A percentile compares a stretch with the other conserved stretches of the same genome.
Evolutionary conservation across 2,113 vertebrate species (phyloP).

Genomic region (Etheostoma spectabile): DNA sequence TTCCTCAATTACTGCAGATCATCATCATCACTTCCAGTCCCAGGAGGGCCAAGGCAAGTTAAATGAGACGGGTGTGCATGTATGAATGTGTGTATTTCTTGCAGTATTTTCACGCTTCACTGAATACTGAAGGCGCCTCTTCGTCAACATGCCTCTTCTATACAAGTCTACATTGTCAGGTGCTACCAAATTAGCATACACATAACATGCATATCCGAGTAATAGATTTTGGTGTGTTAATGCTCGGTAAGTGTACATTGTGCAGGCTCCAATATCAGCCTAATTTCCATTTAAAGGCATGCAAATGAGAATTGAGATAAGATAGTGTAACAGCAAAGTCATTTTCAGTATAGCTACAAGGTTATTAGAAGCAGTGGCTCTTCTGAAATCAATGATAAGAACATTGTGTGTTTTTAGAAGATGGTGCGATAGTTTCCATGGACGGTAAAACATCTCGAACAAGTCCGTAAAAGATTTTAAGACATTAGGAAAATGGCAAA

Average conservation of each 20-base stretch:
- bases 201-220: conserved; percentile 39
- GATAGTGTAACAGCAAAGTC: conserved; percentile 10
- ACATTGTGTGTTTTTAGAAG: conserved; percentile 5
- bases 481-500: not conserved
- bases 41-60: conserved; percentile 57
- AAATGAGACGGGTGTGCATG: conserved; percentile 45
- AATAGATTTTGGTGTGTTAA: conserved; percentile 52
- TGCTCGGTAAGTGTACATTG: not conserved
- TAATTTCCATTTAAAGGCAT: conserved; percentile 58
- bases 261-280: conserved; percentile 16
- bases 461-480: not conserved
- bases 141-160: conserved; percentile 32
- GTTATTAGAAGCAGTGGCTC: conserved; percentile 40
- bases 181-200: conserved; percentile 60
- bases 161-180: conserved; percentile 7
- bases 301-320: conserved; percentile 37
- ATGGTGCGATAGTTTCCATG: not conserved
- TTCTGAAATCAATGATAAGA: conserved; percentile 26
- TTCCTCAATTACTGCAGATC: conserved; percentile 75
- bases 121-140: conserved; percentile 26
- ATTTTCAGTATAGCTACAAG: conserved; percentile 42
- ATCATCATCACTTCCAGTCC: conserved; percentile 69
- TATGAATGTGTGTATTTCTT: conserved; percentile 16
- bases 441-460: not conserved
- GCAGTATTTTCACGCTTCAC: conserved; percentile 28